These are phyloP conservation scores for Melanotaenia pygmaea DNA, from an alignment of 2,797 vertebrate genomes.

Conservation along the genomic window DNA sequence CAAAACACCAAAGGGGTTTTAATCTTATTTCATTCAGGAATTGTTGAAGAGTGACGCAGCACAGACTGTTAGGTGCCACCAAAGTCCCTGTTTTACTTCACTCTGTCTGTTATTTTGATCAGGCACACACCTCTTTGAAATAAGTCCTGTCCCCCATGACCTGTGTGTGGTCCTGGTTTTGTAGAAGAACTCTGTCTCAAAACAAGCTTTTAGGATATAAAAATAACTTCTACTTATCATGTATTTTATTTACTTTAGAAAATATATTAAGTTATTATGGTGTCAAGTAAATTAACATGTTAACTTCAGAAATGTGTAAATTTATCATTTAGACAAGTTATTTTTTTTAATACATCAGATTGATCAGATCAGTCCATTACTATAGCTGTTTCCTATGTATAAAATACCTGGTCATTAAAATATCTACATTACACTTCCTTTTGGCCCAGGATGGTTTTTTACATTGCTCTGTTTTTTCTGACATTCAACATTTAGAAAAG, in stretches of 20 bases:
- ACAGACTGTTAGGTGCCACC: background rate
- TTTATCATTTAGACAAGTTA: background rate
- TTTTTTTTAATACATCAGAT: background rate
- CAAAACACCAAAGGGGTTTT: background rate
- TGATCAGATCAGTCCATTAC: background rate
- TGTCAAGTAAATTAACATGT: background rate
- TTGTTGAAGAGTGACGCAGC: background rate
- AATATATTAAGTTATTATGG: background rate
- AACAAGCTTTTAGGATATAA: too few species aligned
- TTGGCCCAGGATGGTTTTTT: background rate
- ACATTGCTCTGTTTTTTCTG: background rate
- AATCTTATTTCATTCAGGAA: background rate
- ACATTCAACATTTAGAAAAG: background rate
- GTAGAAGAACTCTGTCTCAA: background rate
- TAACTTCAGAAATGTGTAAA: background rate
- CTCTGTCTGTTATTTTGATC: background rate
- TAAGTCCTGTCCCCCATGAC: background rate
- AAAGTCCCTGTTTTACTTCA: background rate
- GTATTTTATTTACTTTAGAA: background rate
- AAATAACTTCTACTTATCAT: too few species aligned
- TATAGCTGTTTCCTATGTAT: background rate
- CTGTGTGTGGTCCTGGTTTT: background rate
- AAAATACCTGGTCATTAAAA: background rate
- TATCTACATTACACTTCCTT: background rate
- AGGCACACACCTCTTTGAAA: background rate